Evolutionary conservation across 2,888 invertebrate genomes (phyloP).

Genomic region (Spodoptera littoralis): DNA sequence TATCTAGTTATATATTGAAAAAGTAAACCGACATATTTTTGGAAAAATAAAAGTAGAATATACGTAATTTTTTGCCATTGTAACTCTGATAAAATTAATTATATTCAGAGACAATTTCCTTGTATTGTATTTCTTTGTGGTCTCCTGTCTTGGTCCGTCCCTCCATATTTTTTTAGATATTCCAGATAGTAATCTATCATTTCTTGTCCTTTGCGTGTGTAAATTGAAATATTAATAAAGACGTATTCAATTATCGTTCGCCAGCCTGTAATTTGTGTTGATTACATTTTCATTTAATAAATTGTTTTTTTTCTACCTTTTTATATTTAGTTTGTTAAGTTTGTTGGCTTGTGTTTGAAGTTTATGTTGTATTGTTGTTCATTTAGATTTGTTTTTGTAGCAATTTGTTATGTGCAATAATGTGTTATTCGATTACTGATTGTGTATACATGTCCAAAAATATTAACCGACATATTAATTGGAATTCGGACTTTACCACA

Average conservation of each 20-base stretch:
- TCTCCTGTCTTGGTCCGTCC: constrained; percentile 11
- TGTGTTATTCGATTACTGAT: too few species aligned
- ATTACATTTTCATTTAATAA: constrained; percentile 45
- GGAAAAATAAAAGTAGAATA: too few species aligned
- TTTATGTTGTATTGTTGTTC: constrained; percentile 9
- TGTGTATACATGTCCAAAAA: too few species aligned
- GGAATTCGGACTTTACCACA: too few species aligned
- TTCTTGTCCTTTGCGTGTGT: constrained; percentile 38
- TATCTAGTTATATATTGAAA: too few species aligned
- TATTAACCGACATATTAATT: too few species aligned
- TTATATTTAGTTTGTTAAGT: constrained; percentile 16
- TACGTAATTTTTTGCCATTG: too few species aligned
- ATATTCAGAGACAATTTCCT: constrained; percentile 31
- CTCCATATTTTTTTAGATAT: constrained; percentile 11
- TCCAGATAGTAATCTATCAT: constrained; percentile 42
- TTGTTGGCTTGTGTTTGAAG: constrained; percentile 13
- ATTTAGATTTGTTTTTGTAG: constrained; percentile 6
- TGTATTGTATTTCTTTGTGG: constrained; percentile 5
- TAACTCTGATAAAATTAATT: too few species aligned
- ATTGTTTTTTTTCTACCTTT: constrained; percentile 27
- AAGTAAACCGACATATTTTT: too few species aligned
- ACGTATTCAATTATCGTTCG: constrained; percentile 39
- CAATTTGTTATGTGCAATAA: background rate
- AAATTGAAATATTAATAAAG: constrained; percentile 50
- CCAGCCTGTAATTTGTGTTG: constrained; percentile 48